Base-by-base conservation (phyloP, 1,140 invertebrate species). In the Drosophila murphyi region DNA sequence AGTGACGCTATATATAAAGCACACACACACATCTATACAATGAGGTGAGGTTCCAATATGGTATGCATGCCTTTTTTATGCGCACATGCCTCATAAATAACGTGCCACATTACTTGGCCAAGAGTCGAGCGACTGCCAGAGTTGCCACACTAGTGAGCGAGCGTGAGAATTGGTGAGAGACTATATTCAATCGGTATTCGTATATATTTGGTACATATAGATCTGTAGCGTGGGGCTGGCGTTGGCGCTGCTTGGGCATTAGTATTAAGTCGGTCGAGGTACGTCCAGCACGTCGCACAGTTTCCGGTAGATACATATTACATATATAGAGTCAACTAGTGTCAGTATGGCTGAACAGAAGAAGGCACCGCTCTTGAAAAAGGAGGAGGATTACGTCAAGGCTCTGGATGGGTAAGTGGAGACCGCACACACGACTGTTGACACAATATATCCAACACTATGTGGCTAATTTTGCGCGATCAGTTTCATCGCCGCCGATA, bases 231-330 rank as follows among this genome's bases (percentile, higher is more conserved):
- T 77, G 85, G 71, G 80, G 57, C 72, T 68, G 48, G 45, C 65
- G 75, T 37, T 70, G 86, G 20, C 45, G 62, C 68, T 70, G 41
- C 62, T 78, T 74, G 55, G 63, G 48, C 80, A 78, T 91, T 91
- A 91, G 89, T 91, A 91, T 91, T 91, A 89, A 91, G 86, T 89
- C 88, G 83, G 73, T 88, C 78, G 83, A 91, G 81, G 89, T 76
- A 82, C 89, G 79, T 91, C 85, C 87, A 90, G 86, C 82, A 90
- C 82, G 86, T 64, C 82, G 86, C 87, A 83, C 75, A 75, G 71
- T 86, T 85, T 86, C 86, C 85, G 86, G 70, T 77, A 77, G 72
- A 90, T 90, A 90, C 78, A 63, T 50, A 77, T 41, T 12, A 56
- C 31, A 55, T 12, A 71, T 35, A 71, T 41, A 51, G 5, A 63